Evolutionary conservation across 2,888 invertebrate genomes (phyloP).

Genomic region (Podotricha telesiphe): DNA sequence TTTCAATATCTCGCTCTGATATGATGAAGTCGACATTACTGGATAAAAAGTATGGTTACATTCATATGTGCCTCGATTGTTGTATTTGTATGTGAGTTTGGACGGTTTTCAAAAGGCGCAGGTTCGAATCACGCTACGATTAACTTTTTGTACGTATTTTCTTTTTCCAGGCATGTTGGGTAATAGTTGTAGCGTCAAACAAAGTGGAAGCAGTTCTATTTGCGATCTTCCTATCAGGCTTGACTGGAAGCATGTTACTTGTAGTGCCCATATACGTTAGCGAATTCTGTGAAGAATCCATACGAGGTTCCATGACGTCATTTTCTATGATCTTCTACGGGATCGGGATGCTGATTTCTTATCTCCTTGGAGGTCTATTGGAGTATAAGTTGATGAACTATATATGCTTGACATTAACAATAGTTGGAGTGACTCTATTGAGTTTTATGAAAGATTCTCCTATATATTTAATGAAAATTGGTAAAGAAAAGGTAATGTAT

Average conservation of each 20-base stretch:
- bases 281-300: conserved; percentile 67
- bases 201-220: conserved; percentile 60
- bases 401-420: conserved; percentile 52
- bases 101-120: too few relatives aligned
- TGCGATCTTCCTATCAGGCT: conserved; percentile 61
- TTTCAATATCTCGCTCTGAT: too few relatives aligned
- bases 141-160: too few relatives aligned
- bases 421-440: conserved; percentile 51
- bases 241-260: conserved; percentile 56
- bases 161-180: conserved; percentile 52
- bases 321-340: conserved; percentile 59
- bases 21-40: too few relatives aligned
- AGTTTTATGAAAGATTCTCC: conserved; percentile 63
- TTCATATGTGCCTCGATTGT: too few relatives aligned
- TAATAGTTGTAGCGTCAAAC: conserved; percentile 52
- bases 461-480: conserved; percentile 60
- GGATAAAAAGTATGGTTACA: too few relatives aligned
- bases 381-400: conserved; percentile 61
- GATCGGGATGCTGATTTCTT: conserved; percentile 64
- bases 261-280: conserved; percentile 61
- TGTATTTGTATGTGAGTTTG: too few relatives aligned
- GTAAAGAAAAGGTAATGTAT: conserved; percentile 56
- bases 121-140: too few relatives aligned
- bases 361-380: conserved; percentile 61
- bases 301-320: conserved; percentile 65